Evolutionary conservation across 2,888 invertebrate species (phyloP), one percentile per base, ranked within the genome.

Genomic region (Charanyca ferruginea): DNA sequence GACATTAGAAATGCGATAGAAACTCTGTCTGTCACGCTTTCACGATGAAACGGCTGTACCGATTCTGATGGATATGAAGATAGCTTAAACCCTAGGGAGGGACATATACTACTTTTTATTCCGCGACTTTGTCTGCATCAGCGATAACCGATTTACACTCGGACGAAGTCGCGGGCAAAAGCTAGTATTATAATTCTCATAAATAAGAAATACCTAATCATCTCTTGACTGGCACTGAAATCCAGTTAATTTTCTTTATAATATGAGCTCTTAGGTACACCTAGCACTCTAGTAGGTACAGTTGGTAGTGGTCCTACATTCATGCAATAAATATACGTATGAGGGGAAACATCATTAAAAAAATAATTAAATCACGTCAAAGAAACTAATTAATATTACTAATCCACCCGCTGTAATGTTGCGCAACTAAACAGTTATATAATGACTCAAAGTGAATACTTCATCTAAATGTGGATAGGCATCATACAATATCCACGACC

Each of bases 271-370:
- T 44, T 51, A 69, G 20, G 51, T 16, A 55, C 11, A 51, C 23
- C 6, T 38, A 38, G 20, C 22, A 47, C 11, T 23, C n/a, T 5
- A 38, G 28, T 28, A 11, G 54, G 64, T 25, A 22, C 18, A 45
- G 55, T 73, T 57, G 25, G 23, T n/a, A 57, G 44, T 57, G 51
- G 44, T 25, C n/a, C 41, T 52, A 55, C 51, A 49, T 51, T 66
- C 66, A 51, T 74, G 45, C 41, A 52, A 22, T 5, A 20, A 49
- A 20, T 28, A 22, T 22, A 22, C 20, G 64, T 20, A 72, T 13
- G 22, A 47, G 51, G 6, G 45, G 55, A 35, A 73, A 66, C 45
- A 35, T 74, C 41, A 74, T 70, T 74, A 70, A 70, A 66, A 73
- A 11, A 22, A 1, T 6, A 7, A 44, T 20, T n/a, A 18, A 53